phyloP scores from a whole-genome alignment of 2,797 vertebrate species.

The Pseudochirops corinnae region DNA sequence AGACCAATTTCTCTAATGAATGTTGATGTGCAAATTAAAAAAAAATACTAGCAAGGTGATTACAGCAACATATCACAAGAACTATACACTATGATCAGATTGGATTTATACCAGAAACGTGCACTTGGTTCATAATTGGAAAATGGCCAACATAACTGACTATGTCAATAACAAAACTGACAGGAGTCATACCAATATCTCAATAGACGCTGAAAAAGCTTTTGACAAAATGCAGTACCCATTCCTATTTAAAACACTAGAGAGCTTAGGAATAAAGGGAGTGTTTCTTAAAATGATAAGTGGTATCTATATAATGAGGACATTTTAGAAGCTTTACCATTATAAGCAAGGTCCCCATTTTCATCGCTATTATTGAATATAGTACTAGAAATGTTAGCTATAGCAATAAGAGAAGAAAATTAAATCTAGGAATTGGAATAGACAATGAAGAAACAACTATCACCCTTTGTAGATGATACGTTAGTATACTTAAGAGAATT shows the following conservation, averaged over 20 bases:
- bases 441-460: background rate
- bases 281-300: background rate
- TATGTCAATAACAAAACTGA: background rate
- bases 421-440: background rate
- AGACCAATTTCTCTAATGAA: background rate
- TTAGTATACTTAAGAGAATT: no score
- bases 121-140: background rate
- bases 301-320: background rate
- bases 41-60: background rate
- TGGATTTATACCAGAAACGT: background rate
- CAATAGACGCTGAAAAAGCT: background rate
- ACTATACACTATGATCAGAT: background rate
- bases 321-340: background rate
- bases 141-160: background rate
- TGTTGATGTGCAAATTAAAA: background rate
- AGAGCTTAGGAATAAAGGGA: background rate
- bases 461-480: background rate
- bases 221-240: background rate
- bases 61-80: background rate
- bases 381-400: background rate
- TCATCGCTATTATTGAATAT: background rate
- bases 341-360: background rate
- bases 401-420: background rate
- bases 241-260: background rate
- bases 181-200: background rate